Conservation (phyloP, 2,888 invertebrate genomes). For the Siphonodentalium dalli region DNA sequence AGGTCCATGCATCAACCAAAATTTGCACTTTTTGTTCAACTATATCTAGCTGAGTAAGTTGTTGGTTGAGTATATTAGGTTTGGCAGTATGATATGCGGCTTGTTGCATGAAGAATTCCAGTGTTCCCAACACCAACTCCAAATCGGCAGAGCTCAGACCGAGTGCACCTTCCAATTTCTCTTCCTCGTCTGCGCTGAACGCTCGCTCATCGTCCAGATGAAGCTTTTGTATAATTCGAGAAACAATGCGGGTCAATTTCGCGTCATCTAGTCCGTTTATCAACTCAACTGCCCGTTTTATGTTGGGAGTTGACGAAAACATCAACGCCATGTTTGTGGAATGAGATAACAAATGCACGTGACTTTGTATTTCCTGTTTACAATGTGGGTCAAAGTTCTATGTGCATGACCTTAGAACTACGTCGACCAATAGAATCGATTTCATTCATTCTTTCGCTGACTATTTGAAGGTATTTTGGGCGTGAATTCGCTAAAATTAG, state of each 20-base stretch:
- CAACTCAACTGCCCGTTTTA: constrained; percentile 60
- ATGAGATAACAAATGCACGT: background rate
- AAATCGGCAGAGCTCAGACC: constrained; percentile 53
- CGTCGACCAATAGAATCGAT: too few species aligned
- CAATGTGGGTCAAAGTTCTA: too few species aligned
- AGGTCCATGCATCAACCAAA: constrained; percentile 61
- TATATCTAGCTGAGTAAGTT: constrained; percentile 55
- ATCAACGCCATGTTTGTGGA: constrained; percentile 38
- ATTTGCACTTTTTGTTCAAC: constrained; percentile 57
- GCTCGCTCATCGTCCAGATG: constrained; percentile 63
- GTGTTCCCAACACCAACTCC: constrained; percentile 57
- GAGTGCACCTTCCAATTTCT: constrained; percentile 57
- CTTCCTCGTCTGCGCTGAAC: constrained; percentile 63
- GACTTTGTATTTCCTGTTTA: too few species aligned
- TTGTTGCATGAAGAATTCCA: constrained; percentile 64
- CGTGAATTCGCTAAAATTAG: too few species aligned
- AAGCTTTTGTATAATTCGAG: constrained; percentile 62
- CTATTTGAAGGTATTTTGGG: too few species aligned
- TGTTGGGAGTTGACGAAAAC: constrained; percentile 56
- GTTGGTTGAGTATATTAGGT: constrained; percentile 56
- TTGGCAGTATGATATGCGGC: constrained; percentile 64
- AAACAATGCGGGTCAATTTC: constrained; percentile 61
- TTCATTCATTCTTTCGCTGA: too few species aligned
- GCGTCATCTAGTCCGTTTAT: constrained; percentile 60
- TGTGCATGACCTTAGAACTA: too few species aligned